Percentiles rank a stretch among this genome's conserved stretches.
These are phyloP conservation scores for Danio rerio DNA, from an alignment of 2,113 vertebrate genomes.

Conservation along the genomic window GRCz12tu NC_133194.1:7642501-7643000, in stretches of 20 bases:
- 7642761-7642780: not conserved
- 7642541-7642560: not conserved
- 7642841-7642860: too few species aligned
- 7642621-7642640: not conserved
- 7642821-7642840: too few species aligned
- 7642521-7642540: not conserved
- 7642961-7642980: too few species aligned
- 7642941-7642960: too few species aligned
- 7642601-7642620: not conserved
- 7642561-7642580: not conserved
- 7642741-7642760: not conserved
- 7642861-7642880: too few species aligned
- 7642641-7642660: constrained; percentile 12
- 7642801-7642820: too few species aligned
- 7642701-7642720: not conserved
- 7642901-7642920: too few species aligned
- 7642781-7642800: too few species aligned
- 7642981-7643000: too few species aligned
- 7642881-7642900: too few species aligned
- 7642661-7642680: not conserved
- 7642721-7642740: not conserved
- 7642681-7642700: not conserved
- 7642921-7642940: too few species aligned
- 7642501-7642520: not conserved
- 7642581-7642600: not conserved